Evolutionary conservation across 1,140 invertebrate species (phyloP), one percentile per base, ranked within the genome.

Genomic region (Pentalonia nigronervosa): DNA sequence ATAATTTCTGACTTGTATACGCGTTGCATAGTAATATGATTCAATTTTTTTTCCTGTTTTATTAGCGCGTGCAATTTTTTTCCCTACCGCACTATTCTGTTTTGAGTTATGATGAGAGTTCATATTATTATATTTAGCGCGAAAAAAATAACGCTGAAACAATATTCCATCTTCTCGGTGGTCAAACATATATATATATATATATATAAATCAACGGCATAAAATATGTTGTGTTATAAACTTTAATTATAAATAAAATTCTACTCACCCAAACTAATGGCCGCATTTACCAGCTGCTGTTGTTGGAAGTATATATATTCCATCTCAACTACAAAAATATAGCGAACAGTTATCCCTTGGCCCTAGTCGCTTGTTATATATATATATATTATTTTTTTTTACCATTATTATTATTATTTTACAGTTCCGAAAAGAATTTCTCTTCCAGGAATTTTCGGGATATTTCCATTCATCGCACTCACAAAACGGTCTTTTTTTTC

Each of bases 141-240:
- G 23, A 86, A 86, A 48, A 86, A 47, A 86, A 45, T 30, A 86
- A 86, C 30, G 11, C 30, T 45, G 23, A 30, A 45, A 86, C 45
- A 48, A 86, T 86, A 87, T 34, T 89, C 87, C 48, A 36, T 89
- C 87, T 53, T 89, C 87, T 89, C 48, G n/a, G 20, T 34, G 8
- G 34, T 20, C 21, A 53, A 14, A 84, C n/a, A 84, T 41, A 83
- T 9, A 84, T 23, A 45, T 41, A 36, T 81, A 81, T 34, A 36
- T 83, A 36, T 36, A 41, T 83, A 56, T 56, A 89, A 89, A 89
- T 89, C 88, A 89, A 53, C 88, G 34, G 48, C 50, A 34, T 53
- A 89, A 89, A 89, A 89, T 87, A 87, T 87, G 86, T 50, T 36
- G 87, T 89, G 87, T 89, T 89, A 89, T 36, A 36, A 89, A 89